Evolutionary conservation across 2,113 vertebrate genomes (phyloP).

Genomic region (Myrmecobius fasciatus): DNA sequence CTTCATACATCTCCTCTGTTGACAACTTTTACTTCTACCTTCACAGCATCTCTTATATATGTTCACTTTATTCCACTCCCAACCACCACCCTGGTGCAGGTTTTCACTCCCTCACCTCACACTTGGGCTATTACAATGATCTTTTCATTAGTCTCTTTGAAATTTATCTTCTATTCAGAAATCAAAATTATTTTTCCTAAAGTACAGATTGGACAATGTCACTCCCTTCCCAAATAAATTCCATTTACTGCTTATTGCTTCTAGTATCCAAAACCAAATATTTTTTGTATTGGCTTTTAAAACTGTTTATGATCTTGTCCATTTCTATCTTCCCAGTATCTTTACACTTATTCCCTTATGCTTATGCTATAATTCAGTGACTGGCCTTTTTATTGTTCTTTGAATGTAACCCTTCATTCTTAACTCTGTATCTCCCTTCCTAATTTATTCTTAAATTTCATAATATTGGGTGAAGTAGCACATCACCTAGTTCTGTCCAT

Average conservation of each 20-base stretch:
- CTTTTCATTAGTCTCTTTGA: not conserved
- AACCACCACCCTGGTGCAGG: not conserved
- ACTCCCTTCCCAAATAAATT: not conserved
- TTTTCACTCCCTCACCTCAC: not conserved
- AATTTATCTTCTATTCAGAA: not conserved
- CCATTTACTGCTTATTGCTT: not conserved
- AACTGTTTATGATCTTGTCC: not conserved
- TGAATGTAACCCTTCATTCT: not conserved
- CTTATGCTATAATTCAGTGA: too few relatives aligned
- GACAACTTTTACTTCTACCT: not conserved
- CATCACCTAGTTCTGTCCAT: not conserved
- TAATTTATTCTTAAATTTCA: too few relatives aligned
- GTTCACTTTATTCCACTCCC: not conserved
- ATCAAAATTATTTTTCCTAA: not conserved
- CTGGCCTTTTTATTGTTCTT: not conserved
- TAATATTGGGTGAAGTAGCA: not conserved
- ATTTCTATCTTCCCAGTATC: not conserved
- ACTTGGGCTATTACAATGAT: too few relatives aligned
- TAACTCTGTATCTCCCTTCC: not conserved
- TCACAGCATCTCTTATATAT: not conserved
- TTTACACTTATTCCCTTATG: too few relatives aligned
- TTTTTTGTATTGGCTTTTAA: too few relatives aligned
- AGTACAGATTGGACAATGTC: not conserved
- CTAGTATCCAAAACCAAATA: too few relatives aligned
- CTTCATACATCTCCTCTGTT: not conserved